A percentile compares a stretch with the other conserved stretches of the same genome.
Conservation (phyloP, 2,888 invertebrate genomes). For the Liodrosophila aerea region DNA sequence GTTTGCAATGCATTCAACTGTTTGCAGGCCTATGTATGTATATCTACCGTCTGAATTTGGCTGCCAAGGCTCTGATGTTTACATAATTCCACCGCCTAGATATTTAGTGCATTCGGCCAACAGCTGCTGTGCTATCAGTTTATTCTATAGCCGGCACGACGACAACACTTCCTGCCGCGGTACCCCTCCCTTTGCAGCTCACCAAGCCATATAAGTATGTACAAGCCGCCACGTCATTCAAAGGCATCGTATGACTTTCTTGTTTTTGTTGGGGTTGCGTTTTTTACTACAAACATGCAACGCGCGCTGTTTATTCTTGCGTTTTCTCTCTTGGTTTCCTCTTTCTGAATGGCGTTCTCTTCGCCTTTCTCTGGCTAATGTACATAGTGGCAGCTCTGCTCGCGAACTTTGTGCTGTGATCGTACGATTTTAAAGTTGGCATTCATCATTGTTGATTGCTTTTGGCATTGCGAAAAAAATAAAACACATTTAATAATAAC, state of each 20-base stretch:
- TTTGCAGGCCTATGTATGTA: slow-evolving; percentile 16
- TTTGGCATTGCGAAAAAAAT: slow-evolving; percentile 30
- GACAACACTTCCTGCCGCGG: slow-evolving; percentile 19
- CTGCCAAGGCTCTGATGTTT: slow-evolving; percentile 33
- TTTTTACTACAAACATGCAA: slow-evolving; percentile 35
- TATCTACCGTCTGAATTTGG: not conserved
- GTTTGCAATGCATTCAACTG: slow-evolving; percentile 1
- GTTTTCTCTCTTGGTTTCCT: not conserved
- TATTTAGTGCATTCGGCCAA: slow-evolving; percentile 37
- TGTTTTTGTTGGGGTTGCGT: slow-evolving; percentile 33
- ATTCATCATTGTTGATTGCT: slow-evolving; percentile 28
- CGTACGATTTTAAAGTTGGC: slow-evolving; percentile 61
- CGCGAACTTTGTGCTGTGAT: slow-evolving; percentile 55
- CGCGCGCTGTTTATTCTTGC: slow-evolving; percentile 6
- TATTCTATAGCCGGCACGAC: slow-evolving; percentile 46
- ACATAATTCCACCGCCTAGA: slow-evolving; percentile 41
- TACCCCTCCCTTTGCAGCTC: not conserved
- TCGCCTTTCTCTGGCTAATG: slow-evolving; percentile 16
- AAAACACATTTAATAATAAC: slow-evolving; percentile 45
- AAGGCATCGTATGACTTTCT: slow-evolving; percentile 45
- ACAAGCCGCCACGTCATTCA: slow-evolving; percentile 47
- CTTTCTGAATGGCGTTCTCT: not conserved
- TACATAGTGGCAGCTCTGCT: slow-evolving; percentile 14
- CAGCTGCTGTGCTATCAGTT: slow-evolving; percentile 51
- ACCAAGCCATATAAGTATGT: too few species aligned